A percentile compares a stretch with the other conserved stretches of the same genome.
phyloP scores from a whole-genome alignment of 2,888 invertebrate genomes.

The Cactoblastis cactorum region DNA sequence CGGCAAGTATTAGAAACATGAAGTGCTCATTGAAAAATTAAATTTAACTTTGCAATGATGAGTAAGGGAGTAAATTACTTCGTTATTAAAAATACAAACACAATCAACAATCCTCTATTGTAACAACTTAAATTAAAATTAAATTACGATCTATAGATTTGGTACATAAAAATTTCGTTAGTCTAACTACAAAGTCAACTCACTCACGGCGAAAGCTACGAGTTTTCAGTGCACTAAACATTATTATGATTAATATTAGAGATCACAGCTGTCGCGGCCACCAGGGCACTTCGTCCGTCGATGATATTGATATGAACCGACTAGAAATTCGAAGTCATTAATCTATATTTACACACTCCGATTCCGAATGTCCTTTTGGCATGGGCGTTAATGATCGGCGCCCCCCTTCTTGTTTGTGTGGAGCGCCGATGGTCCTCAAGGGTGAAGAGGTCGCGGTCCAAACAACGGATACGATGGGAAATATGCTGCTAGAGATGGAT shows the following conservation, averaged over 20 bases:
- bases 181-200: conserved; percentile 68
- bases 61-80: conserved; percentile 47
- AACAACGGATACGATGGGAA: conserved; percentile 94
- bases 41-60: conserved; percentile 55
- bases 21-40: conserved; percentile 35
- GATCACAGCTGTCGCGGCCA: conserved; percentile 75
- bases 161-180: conserved; percentile 77
- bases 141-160: conserved; percentile 74
- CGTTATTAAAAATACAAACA: conserved; percentile 61
- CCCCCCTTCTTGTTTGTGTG: conserved; percentile 83
- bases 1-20: conserved; percentile 39
- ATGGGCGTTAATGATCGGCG: conserved; percentile 75
- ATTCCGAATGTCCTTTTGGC: conserved; percentile 67
- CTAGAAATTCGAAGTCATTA: conserved; percentile 64
- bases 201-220: conserved; percentile 49
- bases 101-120: conserved; percentile 72
- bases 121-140: conserved; percentile 71
- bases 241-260: conserved; percentile 70
- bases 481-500: conserved; percentile 89
- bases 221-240: conserved; percentile 64
- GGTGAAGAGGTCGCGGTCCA: conserved; percentile 83
- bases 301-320: conserved; percentile 67
- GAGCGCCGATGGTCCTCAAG: conserved; percentile 88
- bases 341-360: conserved; percentile 66
- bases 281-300: conserved; percentile 57